A percentile compares a stretch with the other conserved stretches of the same genome.
Evolutionary conservation across 2,113 vertebrate species (phyloP).

Genomic region (Zonotrichia leucophrys): DNA sequence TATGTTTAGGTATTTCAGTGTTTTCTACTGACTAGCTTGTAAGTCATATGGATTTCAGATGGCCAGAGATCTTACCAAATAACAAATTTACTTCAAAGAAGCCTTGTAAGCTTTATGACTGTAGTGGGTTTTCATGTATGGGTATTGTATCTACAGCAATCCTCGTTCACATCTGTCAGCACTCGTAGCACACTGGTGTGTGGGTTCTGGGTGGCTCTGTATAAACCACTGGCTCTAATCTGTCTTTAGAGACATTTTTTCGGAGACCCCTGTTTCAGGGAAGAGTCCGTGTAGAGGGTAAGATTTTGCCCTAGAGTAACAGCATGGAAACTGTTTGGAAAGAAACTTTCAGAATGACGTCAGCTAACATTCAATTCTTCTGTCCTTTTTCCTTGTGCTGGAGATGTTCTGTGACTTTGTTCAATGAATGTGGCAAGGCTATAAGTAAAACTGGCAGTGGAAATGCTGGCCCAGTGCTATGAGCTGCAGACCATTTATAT

Average conservation of each 20-base stretch:
- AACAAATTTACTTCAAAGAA: constrained; percentile 23
- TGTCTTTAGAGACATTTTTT: neutral
- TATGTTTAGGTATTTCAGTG: constrained; percentile 11
- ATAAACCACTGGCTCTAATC: neutral
- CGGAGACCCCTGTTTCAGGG: neutral
- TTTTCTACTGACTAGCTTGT: constrained; percentile 37
- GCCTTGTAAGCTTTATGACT: neutral
- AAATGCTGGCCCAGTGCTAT: neutral
- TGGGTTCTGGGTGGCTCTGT: neutral
- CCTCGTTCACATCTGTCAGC: neutral
- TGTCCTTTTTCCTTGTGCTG: neutral
- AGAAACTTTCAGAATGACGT: neutral
- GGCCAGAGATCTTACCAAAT: neutral
- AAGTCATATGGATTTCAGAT: constrained; percentile 41
- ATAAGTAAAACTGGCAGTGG: constrained; percentile 28
- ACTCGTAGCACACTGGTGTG: neutral
- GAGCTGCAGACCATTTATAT: neutral
- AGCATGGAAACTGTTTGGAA: neutral
- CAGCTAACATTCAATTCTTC: neutral
- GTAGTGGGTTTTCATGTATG: neutral
- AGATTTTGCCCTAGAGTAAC: neutral
- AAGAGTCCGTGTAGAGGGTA: neutral
- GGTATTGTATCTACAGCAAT: neutral
- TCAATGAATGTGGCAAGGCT: constrained; percentile 14
- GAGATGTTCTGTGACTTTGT: neutral